phyloP scores from a whole-genome alignment of 2,797 vertebrate genomes.

The Sebastolobus alascanus region DNA sequence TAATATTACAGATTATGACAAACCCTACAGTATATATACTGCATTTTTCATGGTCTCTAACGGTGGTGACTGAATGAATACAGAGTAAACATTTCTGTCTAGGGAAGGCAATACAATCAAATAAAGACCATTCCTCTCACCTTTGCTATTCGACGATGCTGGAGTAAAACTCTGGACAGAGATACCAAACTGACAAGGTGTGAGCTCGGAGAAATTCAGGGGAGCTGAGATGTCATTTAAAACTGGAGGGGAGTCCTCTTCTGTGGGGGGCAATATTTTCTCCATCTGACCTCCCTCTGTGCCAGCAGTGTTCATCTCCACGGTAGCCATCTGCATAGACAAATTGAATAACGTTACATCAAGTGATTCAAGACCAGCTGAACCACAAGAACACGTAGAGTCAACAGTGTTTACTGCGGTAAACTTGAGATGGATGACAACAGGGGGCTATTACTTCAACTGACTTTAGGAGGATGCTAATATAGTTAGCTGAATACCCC shows the following conservation, averaged over 20 bases:
- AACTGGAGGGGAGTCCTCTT: slow-evolving; percentile 15
- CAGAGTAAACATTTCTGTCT: neutral
- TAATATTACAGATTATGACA: neutral
- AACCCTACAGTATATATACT: neutral
- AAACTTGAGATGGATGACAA: neutral
- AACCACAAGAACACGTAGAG: neutral
- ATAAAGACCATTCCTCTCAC: slow-evolving; percentile 57
- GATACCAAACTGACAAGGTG: slow-evolving; percentile 82
- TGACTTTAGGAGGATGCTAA: neutral
- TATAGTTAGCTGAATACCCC: neutral
- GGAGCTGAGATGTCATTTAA: slow-evolving; percentile 20
- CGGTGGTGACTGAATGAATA: neutral
- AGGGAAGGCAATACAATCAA: neutral
- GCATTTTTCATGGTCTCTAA: neutral
- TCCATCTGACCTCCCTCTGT: slow-evolving; percentile 32
- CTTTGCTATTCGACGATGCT: slow-evolving; percentile 64
- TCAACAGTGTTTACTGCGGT: neutral
- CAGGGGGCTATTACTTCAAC: no score
- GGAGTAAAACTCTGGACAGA: slow-evolving; percentile 80
- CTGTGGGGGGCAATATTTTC: slow-evolving; percentile 15
- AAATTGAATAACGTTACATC: neutral
- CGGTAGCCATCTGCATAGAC: slow-evolving; percentile 63
- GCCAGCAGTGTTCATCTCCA: slow-evolving; percentile 19
- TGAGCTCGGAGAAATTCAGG: slow-evolving; percentile 75
- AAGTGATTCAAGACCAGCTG: neutral